Evolutionary conservation across 2,113 vertebrate species (phyloP).

Genomic region (Ptychochromis oligacanthus): DNA sequence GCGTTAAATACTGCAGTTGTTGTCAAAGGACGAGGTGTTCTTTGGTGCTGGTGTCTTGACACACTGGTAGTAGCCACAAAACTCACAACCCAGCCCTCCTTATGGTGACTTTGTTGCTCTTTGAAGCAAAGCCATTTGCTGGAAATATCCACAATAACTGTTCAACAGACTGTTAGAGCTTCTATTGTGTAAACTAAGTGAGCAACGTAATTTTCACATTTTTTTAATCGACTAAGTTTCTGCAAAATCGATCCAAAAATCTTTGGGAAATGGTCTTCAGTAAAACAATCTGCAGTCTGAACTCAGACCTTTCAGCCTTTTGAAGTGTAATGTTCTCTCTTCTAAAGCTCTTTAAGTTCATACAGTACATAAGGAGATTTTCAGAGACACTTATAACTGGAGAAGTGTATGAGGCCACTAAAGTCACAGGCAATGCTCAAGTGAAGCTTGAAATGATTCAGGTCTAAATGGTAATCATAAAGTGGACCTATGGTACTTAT

Average conservation of each 20-base stretch:
- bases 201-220: fast-evolving
- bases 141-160: background rate
- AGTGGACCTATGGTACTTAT: fast-evolving
- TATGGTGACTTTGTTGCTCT: background rate
- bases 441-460: background rate
- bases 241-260: background rate
- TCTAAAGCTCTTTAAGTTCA: background rate
- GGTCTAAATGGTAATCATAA: background rate
- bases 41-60: fast-evolving
- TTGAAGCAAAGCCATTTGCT: background rate
- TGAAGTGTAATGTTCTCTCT: background rate
- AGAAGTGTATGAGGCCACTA: background rate
- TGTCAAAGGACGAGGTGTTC: background rate
- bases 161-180: background rate
- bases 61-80: background rate
- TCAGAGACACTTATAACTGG: background rate
- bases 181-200: background rate
- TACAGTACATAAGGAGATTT: background rate
- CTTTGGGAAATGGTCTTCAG: background rate
- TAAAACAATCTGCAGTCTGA: background rate
- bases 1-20: background rate
- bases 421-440: fast-evolving
- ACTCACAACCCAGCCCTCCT: fast-evolving
- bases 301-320: background rate
- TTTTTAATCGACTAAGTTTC: background rate